Evolutionary conservation across 2,888 invertebrate species (phyloP).

Genomic region (Watsonalla cultraria): DNA sequence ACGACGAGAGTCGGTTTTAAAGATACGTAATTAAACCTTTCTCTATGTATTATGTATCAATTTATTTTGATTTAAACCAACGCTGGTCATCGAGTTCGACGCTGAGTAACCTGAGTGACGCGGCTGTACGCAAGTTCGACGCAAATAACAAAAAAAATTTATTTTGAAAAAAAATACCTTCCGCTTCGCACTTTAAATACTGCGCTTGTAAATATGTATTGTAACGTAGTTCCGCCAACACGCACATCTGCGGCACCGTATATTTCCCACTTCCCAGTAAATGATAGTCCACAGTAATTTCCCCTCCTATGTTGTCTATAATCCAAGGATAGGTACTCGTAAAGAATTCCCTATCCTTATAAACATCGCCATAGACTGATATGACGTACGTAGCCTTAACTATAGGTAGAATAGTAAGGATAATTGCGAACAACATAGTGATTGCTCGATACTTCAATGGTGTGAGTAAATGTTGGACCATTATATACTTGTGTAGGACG

Average conservation of each 20-base stretch:
- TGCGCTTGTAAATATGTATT: constrained; percentile 48
- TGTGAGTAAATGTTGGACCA: too few relatives aligned
- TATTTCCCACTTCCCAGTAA: constrained; percentile 45
- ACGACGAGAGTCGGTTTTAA: too few relatives aligned
- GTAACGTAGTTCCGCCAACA: constrained; percentile 24
- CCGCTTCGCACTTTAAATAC: constrained; percentile 48
- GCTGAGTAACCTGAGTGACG: too few relatives aligned
- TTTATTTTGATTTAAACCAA: too few relatives aligned
- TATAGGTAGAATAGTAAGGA: neutral
- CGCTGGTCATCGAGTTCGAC: too few relatives aligned
- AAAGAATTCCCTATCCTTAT: constrained; percentile 35
- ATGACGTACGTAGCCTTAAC: constrained; percentile 11
- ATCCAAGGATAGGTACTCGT: constrained; percentile 43
- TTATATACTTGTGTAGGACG: too few relatives aligned
- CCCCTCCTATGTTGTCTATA: constrained; percentile 47
- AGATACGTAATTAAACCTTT: too few relatives aligned
- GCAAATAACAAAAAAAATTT: too few relatives aligned
- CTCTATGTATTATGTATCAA: too few relatives aligned
- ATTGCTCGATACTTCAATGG: too few relatives aligned
- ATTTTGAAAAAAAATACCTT: constrained; percentile 27
- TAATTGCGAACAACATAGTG: neutral
- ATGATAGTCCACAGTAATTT: constrained; percentile 35
- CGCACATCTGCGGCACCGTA: constrained; percentile 49
- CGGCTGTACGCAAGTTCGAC: too few relatives aligned
- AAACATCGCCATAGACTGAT: constrained; percentile 36